Conservation (phyloP, 1,140 invertebrate species). For the Apis mellifera region DNA sequence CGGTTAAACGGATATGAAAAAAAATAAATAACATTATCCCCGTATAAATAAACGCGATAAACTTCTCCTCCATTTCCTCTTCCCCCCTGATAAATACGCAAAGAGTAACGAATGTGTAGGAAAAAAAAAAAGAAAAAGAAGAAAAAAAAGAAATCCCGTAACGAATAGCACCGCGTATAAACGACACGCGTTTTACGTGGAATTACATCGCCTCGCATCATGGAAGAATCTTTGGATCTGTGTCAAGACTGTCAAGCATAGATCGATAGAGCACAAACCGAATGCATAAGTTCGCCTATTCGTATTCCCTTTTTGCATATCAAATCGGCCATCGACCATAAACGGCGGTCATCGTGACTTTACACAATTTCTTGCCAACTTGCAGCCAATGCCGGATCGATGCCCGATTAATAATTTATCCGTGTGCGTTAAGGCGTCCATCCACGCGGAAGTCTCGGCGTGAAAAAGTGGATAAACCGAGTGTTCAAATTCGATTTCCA, state of each 20-base stretch:
- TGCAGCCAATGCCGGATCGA: constrained; percentile 12
- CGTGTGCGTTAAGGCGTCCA: background rate
- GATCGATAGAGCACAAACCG: background rate
- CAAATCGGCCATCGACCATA: background rate
- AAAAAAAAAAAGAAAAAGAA: too few species aligned
- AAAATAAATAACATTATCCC: background rate
- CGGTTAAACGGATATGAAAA: too few species aligned
- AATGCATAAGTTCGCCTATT: background rate
- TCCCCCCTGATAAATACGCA: too few species aligned
- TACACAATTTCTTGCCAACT: background rate
- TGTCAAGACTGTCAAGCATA: constrained; percentile 16
- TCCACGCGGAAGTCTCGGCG: too few species aligned
- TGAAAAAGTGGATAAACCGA: too few species aligned
- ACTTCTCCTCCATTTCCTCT: background rate
- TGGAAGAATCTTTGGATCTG: background rate
- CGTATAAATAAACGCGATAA: background rate
- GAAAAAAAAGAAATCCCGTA: background rate
- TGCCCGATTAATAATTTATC: background rate
- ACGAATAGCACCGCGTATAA: background rate
- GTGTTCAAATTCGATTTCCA: too few species aligned
- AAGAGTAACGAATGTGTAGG: background rate
- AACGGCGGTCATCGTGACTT: background rate
- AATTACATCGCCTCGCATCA: background rate
- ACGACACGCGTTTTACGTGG: background rate
- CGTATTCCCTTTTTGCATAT: constrained; percentile 11